Percentiles rank a stretch among this genome's conserved stretches.
These are phyloP conservation scores for Pseudoatta argentina DNA, from an alignment of 1,140 invertebrate species.

Conservation along the genomic window DNA sequence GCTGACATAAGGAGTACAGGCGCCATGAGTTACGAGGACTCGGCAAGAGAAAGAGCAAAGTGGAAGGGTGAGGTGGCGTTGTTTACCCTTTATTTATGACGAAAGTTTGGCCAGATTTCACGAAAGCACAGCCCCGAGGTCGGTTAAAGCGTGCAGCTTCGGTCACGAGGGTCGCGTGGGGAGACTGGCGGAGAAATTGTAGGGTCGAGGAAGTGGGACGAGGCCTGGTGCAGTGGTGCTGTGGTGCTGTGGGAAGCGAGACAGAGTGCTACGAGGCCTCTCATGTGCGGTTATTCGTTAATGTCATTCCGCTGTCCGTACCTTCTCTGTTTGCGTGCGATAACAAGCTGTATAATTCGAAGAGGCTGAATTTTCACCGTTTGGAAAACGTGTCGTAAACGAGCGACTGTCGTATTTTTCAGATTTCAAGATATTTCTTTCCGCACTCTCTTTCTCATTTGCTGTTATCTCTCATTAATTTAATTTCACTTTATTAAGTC, in stretches of 20 bases:
- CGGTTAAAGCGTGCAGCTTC: slow-evolving; percentile 75
- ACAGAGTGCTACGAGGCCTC: slow-evolving; percentile 71
- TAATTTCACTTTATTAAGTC: no score
- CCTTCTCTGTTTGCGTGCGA: slow-evolving; percentile 64
- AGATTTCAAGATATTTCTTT: background rate
- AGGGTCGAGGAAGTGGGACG: slow-evolving; percentile 15
- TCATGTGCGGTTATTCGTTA: slow-evolving; percentile 80
- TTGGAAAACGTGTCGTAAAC: background rate
- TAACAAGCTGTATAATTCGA: slow-evolving; percentile 74
- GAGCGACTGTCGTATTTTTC: background rate
- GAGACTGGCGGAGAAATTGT: slow-evolving; percentile 47
- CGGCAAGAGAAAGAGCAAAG: slow-evolving; percentile 56
- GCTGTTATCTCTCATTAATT: no score
- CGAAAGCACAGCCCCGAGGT: slow-evolving; percentile 77
- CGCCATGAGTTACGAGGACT: slow-evolving; percentile 73
- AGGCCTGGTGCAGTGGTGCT: background rate
- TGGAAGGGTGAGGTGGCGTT: slow-evolving; percentile 71
- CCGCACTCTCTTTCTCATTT: no score
- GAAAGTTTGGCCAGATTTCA: slow-evolving; percentile 85
- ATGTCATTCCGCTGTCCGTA: slow-evolving; percentile 76
- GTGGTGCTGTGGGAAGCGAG: slow-evolving; percentile 13
- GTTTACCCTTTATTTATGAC: slow-evolving; percentile 86
- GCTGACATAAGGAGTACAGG: slow-evolving; percentile 59
- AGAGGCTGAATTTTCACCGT: slow-evolving; percentile 31
- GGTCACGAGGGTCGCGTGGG: slow-evolving; percentile 61